phyloP scores from a whole-genome alignment of 2,888 invertebrate genomes.

The Pachymerium ferrugineum region DNA sequence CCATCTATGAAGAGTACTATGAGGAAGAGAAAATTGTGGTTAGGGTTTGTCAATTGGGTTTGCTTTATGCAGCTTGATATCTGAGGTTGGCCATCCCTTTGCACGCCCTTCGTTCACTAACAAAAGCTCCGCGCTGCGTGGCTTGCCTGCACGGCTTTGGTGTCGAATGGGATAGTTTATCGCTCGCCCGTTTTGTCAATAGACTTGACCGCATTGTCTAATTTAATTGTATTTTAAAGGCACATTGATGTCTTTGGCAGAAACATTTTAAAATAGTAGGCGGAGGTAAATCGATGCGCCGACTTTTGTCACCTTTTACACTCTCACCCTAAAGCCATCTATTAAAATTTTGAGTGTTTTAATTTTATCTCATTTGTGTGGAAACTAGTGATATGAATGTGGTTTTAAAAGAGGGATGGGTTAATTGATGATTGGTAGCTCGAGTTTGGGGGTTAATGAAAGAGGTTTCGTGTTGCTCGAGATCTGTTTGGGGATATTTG shows the following conservation, averaged over 20 bases:
- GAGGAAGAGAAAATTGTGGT: conserved; percentile 1
- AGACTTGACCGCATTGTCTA: not conserved
- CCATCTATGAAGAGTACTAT: not conserved
- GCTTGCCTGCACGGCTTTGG: not conserved
- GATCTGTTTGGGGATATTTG: too few species aligned
- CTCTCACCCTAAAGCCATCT: not conserved
- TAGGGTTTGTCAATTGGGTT: not conserved
- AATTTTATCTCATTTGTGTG: too few species aligned
- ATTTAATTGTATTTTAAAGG: not conserved
- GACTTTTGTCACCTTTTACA: not conserved
- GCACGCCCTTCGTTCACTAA: not conserved
- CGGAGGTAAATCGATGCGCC: not conserved
- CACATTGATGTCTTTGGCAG: not conserved
- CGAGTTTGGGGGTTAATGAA: too few species aligned
- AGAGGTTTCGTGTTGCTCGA: too few species aligned
- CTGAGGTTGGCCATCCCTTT: not conserved
- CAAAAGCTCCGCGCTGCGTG: not conserved
- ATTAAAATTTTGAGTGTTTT: not conserved
- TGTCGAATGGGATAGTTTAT: not conserved
- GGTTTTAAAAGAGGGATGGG: too few species aligned
- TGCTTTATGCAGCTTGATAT: not conserved
- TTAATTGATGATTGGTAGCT: conserved; percentile 4
- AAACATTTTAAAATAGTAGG: not conserved
- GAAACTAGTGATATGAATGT: too few species aligned
- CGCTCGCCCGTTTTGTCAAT: not conserved